Percentiles rank a stretch among this genome's conserved stretches.
Conservation (phyloP, 1,140 invertebrate genomes). For the Stenopsyche tienmushanensis region DNA sequence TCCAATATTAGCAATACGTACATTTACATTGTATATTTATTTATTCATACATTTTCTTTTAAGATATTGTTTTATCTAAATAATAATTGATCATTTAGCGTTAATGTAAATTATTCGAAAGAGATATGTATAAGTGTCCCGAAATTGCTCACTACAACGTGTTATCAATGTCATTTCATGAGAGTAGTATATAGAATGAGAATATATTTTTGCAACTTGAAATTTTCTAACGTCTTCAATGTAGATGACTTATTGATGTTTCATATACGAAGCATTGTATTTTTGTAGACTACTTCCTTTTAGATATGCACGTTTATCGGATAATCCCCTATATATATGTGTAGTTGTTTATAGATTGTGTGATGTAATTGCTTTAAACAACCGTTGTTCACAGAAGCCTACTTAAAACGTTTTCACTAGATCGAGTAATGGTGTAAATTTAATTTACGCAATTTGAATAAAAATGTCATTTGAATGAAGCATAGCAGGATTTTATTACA, state of each 20-base stretch:
- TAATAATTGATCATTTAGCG: background rate
- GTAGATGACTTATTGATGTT: slow-evolving; percentile 25
- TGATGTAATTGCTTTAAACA: too few relatives aligned
- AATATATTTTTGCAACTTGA: slow-evolving; percentile 33
- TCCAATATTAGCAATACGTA: too few relatives aligned
- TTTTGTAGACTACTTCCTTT: slow-evolving; percentile 32
- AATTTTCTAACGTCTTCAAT: slow-evolving; percentile 3
- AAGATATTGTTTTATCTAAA: background rate
- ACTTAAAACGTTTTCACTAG: background rate
- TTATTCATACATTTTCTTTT: background rate
- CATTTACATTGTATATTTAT: background rate
- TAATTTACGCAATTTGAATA: background rate
- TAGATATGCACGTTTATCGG: background rate
- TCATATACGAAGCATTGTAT: slow-evolving; percentile 31
- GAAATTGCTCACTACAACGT: background rate
- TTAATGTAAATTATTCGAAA: background rate
- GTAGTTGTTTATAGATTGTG: background rate
- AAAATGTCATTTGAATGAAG: too few relatives aligned
- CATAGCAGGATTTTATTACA: too few relatives aligned
- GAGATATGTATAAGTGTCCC: background rate
- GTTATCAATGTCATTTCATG: background rate
- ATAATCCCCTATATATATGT: background rate
- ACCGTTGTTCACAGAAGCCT: background rate
- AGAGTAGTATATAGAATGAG: slow-evolving; percentile 1
- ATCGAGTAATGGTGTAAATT: background rate